Evolutionary conservation across 2,113 vertebrate species (phyloP), one percentile per base, ranked within the genome.

Genomic region (Gallinago media): DNA sequence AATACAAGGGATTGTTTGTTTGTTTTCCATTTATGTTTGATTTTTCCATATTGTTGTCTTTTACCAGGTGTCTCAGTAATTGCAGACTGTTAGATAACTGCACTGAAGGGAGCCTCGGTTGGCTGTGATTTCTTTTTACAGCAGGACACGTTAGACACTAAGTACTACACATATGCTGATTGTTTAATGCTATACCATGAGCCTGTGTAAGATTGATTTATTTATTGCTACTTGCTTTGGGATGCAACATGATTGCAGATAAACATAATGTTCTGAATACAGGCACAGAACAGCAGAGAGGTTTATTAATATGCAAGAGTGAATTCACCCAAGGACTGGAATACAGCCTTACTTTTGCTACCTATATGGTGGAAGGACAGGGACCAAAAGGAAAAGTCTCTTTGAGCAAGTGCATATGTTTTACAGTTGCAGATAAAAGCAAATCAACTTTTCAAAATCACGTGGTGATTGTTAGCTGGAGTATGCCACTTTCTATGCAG

Each of bases 351-450:
- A 25, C 55, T 62, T 78, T 83, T 62, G 11, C 7, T 63, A 27
- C 15, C 12, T 46, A 3, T 36, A 3, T 0, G 0, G 29, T 42
- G 29, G 32, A 42, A 23, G 12, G 23, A 12, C 23, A 63, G 63
- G 21, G 44, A 94, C 5, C 22, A 58, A 86, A 73, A 11, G 27
- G 8, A 65, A 50, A 54, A 58, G 19, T 19, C 15, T 74, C 27
- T 71, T 49, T 2, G 1, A 74, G 61, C 15, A 70, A 17, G 40
- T 83, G 25, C 3, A 6, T 38, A 10, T 23, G 7, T 77, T 42
- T 58, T 44, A 34, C 8, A 25, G 4, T 11, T 29, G 11, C 31
- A 26, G 22, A 58, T 77, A 46, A 92, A 91, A 70, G 22, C 13
- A 92, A 84, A 78, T 25, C 21, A 71, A 15, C 12, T 52, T 67